A percentile compares a stretch with the other conserved stretches of the same genome.
Evolutionary conservation across 1,140 invertebrate species (phyloP).

Genomic region (Drosophila gunungcola): DNA sequence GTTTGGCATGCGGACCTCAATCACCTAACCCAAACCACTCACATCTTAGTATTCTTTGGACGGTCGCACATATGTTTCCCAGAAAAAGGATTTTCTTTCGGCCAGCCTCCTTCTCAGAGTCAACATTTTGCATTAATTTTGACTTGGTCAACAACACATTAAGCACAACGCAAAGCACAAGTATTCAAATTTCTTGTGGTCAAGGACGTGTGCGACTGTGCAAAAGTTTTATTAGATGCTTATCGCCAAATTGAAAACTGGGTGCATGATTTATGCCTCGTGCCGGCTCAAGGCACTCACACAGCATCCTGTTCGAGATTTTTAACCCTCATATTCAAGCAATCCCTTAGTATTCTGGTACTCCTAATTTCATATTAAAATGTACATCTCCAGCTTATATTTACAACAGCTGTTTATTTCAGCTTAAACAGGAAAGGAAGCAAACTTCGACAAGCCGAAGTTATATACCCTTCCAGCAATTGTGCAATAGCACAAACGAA

Average conservation of each 20-base stretch:
- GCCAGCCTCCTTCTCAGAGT: slow-evolving; percentile 61
- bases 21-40: neutral
- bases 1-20: slow-evolving; percentile 20
- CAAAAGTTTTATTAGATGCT: slow-evolving; percentile 61
- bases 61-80: slow-evolving; percentile 49
- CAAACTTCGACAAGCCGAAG: too few relatives aligned
- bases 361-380: slow-evolving; percentile 30
- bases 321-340: slow-evolving; percentile 20
- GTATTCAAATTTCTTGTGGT: slow-evolving; percentile 60
- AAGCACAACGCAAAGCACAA: slow-evolving; percentile 54
- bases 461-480: too few relatives aligned
- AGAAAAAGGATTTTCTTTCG: slow-evolving; percentile 24
- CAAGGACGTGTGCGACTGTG: slow-evolving; percentile 54
- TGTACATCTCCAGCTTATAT: slow-evolving; percentile 30
- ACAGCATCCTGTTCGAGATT: slow-evolving; percentile 51
- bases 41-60: neutral
- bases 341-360: slow-evolving; percentile 15
- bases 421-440: neutral
- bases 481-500: too few relatives aligned
- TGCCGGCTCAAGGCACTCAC: slow-evolving; percentile 57
- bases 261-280: slow-evolving; percentile 1
- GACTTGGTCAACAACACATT: slow-evolving; percentile 81
- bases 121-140: slow-evolving; percentile 75
- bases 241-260: slow-evolving; percentile 60
- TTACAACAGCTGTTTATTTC: slow-evolving; percentile 54